Base-by-base conservation (phyloP, 2,888 invertebrate genomes). In the Oegoconia quadripuncta region DNA sequence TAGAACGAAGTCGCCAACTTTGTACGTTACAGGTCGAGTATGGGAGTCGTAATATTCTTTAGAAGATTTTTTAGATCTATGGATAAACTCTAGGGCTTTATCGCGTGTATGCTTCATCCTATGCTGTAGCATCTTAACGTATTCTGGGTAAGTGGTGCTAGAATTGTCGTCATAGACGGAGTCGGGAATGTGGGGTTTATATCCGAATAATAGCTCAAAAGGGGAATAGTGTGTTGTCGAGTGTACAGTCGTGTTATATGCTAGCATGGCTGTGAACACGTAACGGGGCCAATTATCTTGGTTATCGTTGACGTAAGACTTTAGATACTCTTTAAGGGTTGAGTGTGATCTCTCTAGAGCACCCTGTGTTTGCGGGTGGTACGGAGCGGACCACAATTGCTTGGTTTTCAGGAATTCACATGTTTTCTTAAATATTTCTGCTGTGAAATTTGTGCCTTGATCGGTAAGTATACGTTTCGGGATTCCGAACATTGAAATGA, bases 181-280 rank as follows among this genome's bases (percentile, higher is more conserved):
- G 44, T 36, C 43, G 3, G 70, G 65, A 5, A 69, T 41, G 6
- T 16, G 44, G 1, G 71, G 53, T 47, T 65, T 66, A 34, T 55
- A 42, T 3, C 67, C 71, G 40, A 66, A 75, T 3, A 73, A 2
- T 27, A 74, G 37, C 46, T 74, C 73, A 22, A 54, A 64, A 2
- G 69, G 70, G 3, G 56, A 38, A 13, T 33, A 63, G 4, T 53
- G 8, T 0, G 55, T 60, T 4, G 58, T 58, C 1, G 42, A 30
- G 28, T 59, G 54, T 0, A n/a, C n/a, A n/a, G n/a, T n/a, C n/a
- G n/a, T n/a, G n/a, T n/a, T n/a, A n/a, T n/a, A n/a, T n/a, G n/a
- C 16, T 1, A 60, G 12, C 37, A 59, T 56, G 3, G 58, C 54
- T 0, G 55, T 55, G 14, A 45, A 50, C 1, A 61, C 46, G 18